Base-by-base conservation (phyloP, 2,888 invertebrate genomes). In the Thera britannica region DNA sequence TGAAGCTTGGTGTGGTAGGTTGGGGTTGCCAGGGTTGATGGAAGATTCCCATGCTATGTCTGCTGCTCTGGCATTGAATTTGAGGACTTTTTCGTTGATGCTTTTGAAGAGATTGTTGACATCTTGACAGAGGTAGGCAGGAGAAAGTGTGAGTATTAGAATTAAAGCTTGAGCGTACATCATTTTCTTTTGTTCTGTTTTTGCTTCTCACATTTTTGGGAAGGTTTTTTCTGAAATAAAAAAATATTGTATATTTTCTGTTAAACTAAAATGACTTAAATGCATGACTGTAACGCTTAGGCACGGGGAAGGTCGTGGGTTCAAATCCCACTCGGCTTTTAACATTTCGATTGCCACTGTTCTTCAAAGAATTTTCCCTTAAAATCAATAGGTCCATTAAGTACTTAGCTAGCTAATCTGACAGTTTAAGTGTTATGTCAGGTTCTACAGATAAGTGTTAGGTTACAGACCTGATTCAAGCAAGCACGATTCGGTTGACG, bases 1-100 rank as follows among this genome's bases (percentile, higher is more conserved):
- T 1, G 82, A 79, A 12, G 86, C 82, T 67, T 76, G 83, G 2
- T 61, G 65, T 0, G 81, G 72, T 3, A 89, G 67, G 23, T 83
- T 81, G 1, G 79, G 74, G 65, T 87, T 82, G 67, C 73, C 75
- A 74, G 91, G 85, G 11, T 88, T 75, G 0, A 90, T 58, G 3
- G 89, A 87, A 9, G 87, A 83, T 11, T 84, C 79, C 94, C 94
- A 94, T 0, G 90, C 81, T 52, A 94, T 79, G 1, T 84, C 79
- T 0, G 94, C 90, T 0, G 86, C 88, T 36, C 85, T 73, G 0
- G 84, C 73, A 60, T 93, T 92, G 34, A 87, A 85, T 58, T 85
- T 81, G 2, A 82, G 75, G 0, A 81, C 78, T 2, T 88, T 81
- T 51, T 80, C 72, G 71, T 94, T 92, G 2, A 92, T 81, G 41